Conservation (phyloP, 2,113 vertebrate species). For the Thamnaconus septentrionalis region DNA sequence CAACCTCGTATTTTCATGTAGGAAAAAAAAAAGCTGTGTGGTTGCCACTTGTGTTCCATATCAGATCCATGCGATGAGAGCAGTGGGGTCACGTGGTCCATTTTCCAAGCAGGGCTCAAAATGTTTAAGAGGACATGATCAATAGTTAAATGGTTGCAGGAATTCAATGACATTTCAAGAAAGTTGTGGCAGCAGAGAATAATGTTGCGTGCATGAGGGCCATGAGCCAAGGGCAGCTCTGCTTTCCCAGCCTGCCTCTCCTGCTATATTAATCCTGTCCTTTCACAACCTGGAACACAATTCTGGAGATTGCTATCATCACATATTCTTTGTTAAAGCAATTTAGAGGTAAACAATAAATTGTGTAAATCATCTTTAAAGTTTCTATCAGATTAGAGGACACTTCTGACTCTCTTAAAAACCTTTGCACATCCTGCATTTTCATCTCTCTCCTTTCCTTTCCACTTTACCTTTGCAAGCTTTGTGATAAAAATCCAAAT, state of each 20-base stretch:
- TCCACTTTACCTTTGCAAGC: too few species aligned
- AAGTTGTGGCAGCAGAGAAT: slow-evolving; percentile 50
- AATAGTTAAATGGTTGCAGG: slow-evolving; percentile 71
- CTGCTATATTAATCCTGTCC: slow-evolving; percentile 75
- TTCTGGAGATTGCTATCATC: slow-evolving; percentile 24
- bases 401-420: too few species aligned
- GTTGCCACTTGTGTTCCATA: slow-evolving; percentile 25
- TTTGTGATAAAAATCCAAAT: too few species aligned
- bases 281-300: slow-evolving; percentile 52
- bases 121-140: slow-evolving; percentile 67
- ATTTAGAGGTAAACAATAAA: slow-evolving; percentile 7
- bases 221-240: slow-evolving; percentile 57
- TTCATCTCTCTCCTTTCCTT: too few species aligned
- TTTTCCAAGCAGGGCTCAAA: slow-evolving; percentile 51
- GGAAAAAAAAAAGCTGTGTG: slow-evolving; percentile 13
- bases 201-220: slow-evolving; percentile 42
- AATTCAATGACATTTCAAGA: slow-evolving; percentile 67
- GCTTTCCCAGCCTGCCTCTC: slow-evolving; percentile 59
- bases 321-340: slow-evolving; percentile 18
- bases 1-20: neutral
- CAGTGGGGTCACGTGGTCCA: slow-evolving; percentile 32
- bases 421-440: too few species aligned
- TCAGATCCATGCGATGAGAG: slow-evolving; percentile 14
- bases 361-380: too few species aligned
- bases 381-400: too few species aligned